Conservation (phyloP, 2,797 vertebrate genomes). For the Xenentodon cancila region DNA sequence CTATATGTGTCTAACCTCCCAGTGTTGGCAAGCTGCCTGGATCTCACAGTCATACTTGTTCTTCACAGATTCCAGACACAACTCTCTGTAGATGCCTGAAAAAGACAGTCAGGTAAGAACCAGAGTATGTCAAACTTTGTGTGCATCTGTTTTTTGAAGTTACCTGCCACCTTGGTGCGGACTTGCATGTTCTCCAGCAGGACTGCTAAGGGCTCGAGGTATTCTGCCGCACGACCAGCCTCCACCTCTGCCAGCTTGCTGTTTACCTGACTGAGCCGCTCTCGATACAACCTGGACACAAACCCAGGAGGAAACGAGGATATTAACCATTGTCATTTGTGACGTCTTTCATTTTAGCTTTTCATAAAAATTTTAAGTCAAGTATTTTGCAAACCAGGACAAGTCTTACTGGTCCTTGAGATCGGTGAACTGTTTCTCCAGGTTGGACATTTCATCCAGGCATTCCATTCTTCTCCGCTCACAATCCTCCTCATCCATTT, state of each 20-base stretch:
- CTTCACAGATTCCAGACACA: constrained; percentile 97
- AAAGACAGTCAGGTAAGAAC: neutral
- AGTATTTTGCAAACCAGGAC: neutral
- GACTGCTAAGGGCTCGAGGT: constrained; percentile 95
- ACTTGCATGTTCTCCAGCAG: constrained; percentile 99
- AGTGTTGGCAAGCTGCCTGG: constrained; percentile 97
- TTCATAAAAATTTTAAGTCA: neutral
- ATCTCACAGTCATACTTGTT: constrained; percentile 99
- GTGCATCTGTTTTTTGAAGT: constrained; percentile 2
- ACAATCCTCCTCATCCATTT: constrained; percentile 99
- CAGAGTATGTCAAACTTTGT: neutral
- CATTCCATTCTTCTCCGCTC: constrained; percentile 97
- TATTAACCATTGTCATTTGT: neutral
- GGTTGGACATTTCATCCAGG: constrained; percentile 97
- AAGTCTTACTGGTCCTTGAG: constrained; percentile 96
- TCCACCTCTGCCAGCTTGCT: constrained; percentile 95
- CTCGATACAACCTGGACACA: constrained; percentile 91
- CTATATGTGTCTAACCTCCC: constrained; percentile 88
- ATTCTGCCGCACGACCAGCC: constrained; percentile 94
- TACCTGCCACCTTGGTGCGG: constrained; percentile 98
- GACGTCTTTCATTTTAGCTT: neutral
- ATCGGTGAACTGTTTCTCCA: constrained; percentile 98
- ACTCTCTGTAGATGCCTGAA: constrained; percentile 86
- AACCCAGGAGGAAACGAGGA: neutral
- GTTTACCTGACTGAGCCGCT: constrained; percentile 96